phyloP scores from a whole-genome alignment of 2,113 vertebrate species.

The Pteronura brasiliensis region DNA sequence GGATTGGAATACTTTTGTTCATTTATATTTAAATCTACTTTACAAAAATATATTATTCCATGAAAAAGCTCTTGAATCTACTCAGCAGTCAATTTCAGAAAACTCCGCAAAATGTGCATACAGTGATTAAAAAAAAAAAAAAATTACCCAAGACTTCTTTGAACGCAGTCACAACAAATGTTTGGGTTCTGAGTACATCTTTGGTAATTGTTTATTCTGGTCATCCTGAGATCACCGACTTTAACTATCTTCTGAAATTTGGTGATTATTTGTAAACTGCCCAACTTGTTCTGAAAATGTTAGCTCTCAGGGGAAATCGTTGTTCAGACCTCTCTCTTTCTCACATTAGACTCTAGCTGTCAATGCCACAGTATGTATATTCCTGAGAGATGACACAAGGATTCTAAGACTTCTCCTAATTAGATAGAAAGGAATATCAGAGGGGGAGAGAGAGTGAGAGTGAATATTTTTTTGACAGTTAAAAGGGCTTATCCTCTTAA shows the following conservation, averaged over 20 bases:
- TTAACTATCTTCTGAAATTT: conserved; percentile 60
- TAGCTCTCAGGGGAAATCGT: conserved; percentile 64
- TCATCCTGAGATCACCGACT: conserved; percentile 50
- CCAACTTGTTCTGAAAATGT: conserved; percentile 73
- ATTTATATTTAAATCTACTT: background rate
- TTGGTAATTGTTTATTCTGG: conserved; percentile 52
- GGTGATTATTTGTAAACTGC: conserved; percentile 63
- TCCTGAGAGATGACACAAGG: background rate
- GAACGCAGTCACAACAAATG: conserved; percentile 8
- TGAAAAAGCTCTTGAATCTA: conserved; percentile 1
- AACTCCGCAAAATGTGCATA: background rate
- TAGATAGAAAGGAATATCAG: background rate
- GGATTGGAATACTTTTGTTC: background rate
- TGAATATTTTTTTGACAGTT: background rate
- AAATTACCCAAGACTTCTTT: background rate
- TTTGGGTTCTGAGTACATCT: conserved; percentile 16
- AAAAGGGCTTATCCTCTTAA: background rate
- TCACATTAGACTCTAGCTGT: conserved; percentile 49
- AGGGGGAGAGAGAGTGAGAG: background rate
- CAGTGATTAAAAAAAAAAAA: background rate
- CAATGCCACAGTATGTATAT: background rate
- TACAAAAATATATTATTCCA: conserved; percentile 36
- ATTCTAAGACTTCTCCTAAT: background rate
- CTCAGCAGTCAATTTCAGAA: background rate
- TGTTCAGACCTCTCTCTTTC: conserved; percentile 54